A percentile compares a stretch with the other conserved stretches of the same genome.
phyloP scores from a whole-genome alignment of 2,797 vertebrate genomes.

The Aphelocoma californica region DNA sequence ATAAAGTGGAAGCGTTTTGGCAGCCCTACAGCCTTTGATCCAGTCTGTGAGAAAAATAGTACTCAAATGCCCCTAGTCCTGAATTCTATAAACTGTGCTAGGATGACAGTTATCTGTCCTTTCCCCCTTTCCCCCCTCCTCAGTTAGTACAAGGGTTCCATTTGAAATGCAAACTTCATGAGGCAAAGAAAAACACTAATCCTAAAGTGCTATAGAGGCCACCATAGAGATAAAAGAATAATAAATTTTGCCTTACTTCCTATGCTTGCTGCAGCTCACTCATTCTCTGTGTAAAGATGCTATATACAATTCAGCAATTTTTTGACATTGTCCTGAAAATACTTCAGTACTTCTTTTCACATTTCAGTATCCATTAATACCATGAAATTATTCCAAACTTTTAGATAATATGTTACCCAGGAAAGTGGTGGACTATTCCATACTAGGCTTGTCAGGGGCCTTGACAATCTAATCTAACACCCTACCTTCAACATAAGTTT shows the following conservation, averaged over 20 bases:
- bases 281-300: background rate
- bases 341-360: background rate
- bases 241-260: background rate
- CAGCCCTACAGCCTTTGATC: constrained; percentile 29
- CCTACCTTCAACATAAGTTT: background rate
- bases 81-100: background rate
- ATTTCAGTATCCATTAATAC: background rate
- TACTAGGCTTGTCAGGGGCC: background rate
- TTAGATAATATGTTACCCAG: background rate
- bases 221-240: background rate
- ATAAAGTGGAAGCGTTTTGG: constrained; percentile 10
- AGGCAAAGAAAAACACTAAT: background rate
- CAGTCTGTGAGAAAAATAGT: background rate
- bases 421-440: background rate
- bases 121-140: background rate
- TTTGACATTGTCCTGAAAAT: background rate
- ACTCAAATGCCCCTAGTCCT: background rate
- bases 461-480: background rate
- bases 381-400: background rate
- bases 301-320: background rate
- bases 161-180: background rate
- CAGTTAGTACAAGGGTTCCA: background rate
- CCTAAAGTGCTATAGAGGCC: background rate
- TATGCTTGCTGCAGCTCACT: background rate
- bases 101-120: background rate